phyloP scores from a whole-genome alignment of 2,888 invertebrate genomes.

The Noctua pronuba region DNA sequence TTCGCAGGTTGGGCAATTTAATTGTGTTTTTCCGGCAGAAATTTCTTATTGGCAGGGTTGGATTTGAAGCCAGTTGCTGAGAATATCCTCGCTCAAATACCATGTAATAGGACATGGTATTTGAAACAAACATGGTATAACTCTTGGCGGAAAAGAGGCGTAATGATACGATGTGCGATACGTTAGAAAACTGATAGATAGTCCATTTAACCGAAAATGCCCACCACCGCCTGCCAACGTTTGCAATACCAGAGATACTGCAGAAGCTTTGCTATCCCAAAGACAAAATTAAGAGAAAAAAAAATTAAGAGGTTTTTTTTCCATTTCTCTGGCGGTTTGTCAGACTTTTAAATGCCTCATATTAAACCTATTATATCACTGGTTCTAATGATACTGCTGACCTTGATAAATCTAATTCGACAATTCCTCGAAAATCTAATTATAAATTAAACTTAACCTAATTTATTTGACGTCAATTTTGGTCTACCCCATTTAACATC shows the following conservation, averaged over 20 bases:
- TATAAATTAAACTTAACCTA: conserved; percentile 18
- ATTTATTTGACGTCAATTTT: conserved; percentile 41
- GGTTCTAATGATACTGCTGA: not conserved
- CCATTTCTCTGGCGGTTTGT: not conserved
- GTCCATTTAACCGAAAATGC: not conserved
- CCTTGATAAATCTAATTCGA: not conserved
- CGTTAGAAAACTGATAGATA: not conserved
- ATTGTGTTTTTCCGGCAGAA: too few relatives aligned
- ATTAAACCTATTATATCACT: not conserved
- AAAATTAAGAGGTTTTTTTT: not conserved
- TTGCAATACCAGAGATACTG: not conserved
- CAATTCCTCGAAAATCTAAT: not conserved
- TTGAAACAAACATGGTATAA: not conserved
- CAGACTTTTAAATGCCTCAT: not conserved
- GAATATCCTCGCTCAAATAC: not conserved
- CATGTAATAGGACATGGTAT: too few relatives aligned
- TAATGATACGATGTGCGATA: not conserved
- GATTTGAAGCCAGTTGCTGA: not conserved
- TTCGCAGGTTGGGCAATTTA: too few relatives aligned
- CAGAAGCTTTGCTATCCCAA: not conserved
- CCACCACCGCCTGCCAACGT: not conserved
- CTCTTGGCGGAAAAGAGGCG: not conserved
- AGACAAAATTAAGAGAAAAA: not conserved
- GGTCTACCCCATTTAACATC: not conserved
- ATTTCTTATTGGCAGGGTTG: not conserved